Evolutionary conservation across 2,888 invertebrate genomes (phyloP), one percentile per base, ranked within the genome.

Genomic region (Dynastes tityus): DNA sequence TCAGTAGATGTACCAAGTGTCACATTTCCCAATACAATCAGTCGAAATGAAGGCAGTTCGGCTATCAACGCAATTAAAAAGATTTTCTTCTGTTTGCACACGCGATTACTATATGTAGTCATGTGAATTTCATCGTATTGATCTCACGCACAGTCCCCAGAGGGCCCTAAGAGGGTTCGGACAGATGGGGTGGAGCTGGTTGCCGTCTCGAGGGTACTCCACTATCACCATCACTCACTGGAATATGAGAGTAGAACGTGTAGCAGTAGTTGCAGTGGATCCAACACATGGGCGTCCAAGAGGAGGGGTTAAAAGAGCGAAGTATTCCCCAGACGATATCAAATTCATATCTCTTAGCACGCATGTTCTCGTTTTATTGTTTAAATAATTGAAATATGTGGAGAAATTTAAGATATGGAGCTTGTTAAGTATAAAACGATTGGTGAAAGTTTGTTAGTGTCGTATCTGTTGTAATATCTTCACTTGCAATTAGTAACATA

Each of bases 131-230:
- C 64, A 70, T 76, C 68, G 79, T 83, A 83, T 83, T 82, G 83
- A 83, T 83, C 83, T 75, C 82, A 83, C 84, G 83, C 83, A 82
- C 81, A 63, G 73, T 82, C 83, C 83, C 83, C 65, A 75, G 80
- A 80, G 82, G 81, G 79, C 80, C 79, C 80, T 83, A 83, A 83
- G 82, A 81, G 84, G 83, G 84, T 82, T 81, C 78, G 80, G 83
- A 81, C 81, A 80, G 80, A 79, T 80, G 81, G 81, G 82, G 83
- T 82, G 82, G 83, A 81, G 81, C 80, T 81, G 71, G 53, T 40
- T 51, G 78, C 65, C 77, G 80, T 83, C 83, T 83, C 82, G 77
- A 82, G 82, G 82, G 83, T 82, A 78, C 82, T 80, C 76, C 78
- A 82, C 81, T 81, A 81, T 82, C 82, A 81, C 79, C 80, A 82